Percentiles rank a stretch among this genome's conserved stretches.
These are phyloP conservation scores for Dicrurus megarhynchus DNA, from an alignment of 2,113 vertebrate genomes.

Conservation along the genomic window DNA sequence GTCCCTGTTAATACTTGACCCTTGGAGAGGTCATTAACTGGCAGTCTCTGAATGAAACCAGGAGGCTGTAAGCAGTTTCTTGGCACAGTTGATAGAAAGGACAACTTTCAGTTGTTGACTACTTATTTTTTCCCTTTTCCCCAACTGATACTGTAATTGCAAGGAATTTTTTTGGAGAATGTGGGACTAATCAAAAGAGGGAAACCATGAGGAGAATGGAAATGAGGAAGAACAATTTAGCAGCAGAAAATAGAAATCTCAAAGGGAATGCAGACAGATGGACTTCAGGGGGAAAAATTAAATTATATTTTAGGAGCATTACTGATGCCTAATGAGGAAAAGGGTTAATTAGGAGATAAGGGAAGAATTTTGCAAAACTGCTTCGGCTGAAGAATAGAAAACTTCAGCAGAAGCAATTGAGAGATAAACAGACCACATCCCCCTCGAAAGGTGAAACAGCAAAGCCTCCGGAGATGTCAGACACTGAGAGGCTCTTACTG, in stretches of 20 bases:
- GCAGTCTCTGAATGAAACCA: neutral
- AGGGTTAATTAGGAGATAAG: conserved; percentile 41
- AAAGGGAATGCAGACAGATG: neutral
- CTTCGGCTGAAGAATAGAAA: neutral
- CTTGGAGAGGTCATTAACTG: neutral
- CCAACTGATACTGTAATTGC: neutral
- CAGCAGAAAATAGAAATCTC: neutral
- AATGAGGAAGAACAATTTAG: neutral
- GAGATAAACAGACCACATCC: neutral
- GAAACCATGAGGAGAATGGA: neutral
- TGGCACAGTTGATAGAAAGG: neutral
- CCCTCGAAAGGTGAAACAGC: neutral
- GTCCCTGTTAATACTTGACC: neutral
- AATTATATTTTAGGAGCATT: neutral
- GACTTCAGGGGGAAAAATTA: neutral
- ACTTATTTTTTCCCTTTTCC: neutral
- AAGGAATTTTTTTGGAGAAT: neutral
- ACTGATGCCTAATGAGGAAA: conserved; percentile 14
- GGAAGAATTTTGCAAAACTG: neutral
- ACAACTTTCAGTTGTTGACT: neutral
- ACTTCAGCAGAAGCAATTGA: neutral
- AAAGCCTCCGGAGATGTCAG: neutral
- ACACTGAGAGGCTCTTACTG: neutral
- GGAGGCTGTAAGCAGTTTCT: neutral
- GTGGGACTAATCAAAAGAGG: neutral